These are phyloP conservation scores for Meteorus cinctellus DNA, from an alignment of 2,888 invertebrate genomes.

Conservation along the genomic window DNA sequence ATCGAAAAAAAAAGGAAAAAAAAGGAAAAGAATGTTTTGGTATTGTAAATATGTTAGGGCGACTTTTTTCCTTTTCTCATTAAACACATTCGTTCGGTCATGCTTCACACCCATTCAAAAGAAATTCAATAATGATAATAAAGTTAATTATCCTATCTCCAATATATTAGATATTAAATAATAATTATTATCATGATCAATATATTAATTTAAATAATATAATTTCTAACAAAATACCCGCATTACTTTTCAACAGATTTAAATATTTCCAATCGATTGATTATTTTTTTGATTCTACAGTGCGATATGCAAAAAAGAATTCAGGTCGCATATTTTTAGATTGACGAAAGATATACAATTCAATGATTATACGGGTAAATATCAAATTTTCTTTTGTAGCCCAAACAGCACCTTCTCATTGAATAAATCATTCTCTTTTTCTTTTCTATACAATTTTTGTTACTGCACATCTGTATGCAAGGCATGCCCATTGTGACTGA, in stretches of 20 bases:
- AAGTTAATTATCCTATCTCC: constrained; percentile 57
- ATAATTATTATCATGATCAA: constrained; percentile 63
- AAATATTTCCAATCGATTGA: constrained; percentile 8
- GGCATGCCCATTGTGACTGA: not conserved
- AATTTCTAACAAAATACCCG: constrained; percentile 70
- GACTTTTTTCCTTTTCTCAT: constrained; percentile 39
- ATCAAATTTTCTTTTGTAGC: not conserved
- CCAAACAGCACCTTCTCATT: constrained; percentile 4
- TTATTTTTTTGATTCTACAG: constrained; percentile 52
- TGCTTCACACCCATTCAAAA: constrained; percentile 47
- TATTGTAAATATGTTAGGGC: constrained; percentile 52
- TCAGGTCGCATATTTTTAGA: not conserved
- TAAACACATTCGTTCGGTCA: constrained; percentile 43
- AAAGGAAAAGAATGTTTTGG: constrained; percentile 58
- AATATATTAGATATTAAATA: constrained; percentile 72
- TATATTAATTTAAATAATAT: constrained; percentile 73
- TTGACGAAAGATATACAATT: not conserved
- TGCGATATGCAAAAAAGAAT: not conserved
- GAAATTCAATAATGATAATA: constrained; percentile 58
- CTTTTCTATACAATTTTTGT: constrained; percentile 1
- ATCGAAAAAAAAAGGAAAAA: constrained; percentile 31
- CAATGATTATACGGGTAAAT: not conserved
- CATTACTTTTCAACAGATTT: constrained; percentile 46
- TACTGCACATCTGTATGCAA: not conserved
- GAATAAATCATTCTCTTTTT: not conserved